A percentile compares a stretch with the other conserved stretches of the same genome.
Evolutionary conservation across 23 tunicate species (phyloP).

Genomic region (Corella eumyota): DNA sequence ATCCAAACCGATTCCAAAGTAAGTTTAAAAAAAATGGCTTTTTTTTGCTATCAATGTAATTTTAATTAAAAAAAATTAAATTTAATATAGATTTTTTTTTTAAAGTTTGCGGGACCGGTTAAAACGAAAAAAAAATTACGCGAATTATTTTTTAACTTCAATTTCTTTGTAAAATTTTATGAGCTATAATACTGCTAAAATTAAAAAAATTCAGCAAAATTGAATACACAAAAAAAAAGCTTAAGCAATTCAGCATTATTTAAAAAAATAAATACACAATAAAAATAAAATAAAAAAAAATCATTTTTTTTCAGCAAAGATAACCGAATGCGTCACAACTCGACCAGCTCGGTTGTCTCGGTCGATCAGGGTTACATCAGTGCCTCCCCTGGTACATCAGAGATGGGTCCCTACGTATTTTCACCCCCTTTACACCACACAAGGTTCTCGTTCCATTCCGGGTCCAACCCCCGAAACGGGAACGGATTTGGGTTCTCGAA

Average conservation of each 20-base stretch:
- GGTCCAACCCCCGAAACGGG: too few relatives aligned
- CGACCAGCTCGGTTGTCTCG: constrained; percentile 55
- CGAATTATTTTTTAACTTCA: too few relatives aligned
- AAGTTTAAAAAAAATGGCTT: background rate
- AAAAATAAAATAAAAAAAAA: too few relatives aligned
- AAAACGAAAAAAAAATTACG: too few relatives aligned
- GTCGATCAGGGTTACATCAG: constrained; percentile 90
- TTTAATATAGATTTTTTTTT: too few relatives aligned
- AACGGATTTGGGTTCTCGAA: constrained; percentile 4
- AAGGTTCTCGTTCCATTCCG: background rate
- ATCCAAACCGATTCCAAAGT: constrained; percentile 82
- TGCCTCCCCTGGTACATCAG: constrained; percentile 60
- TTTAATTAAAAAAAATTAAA: too few relatives aligned
- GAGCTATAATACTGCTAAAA: background rate
- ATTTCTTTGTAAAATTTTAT: too few relatives aligned
- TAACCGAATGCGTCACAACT: constrained; percentile 73
- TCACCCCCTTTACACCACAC: constrained; percentile 45
- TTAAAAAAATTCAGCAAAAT: background rate
- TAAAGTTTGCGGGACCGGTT: too few relatives aligned
- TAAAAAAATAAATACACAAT: too few relatives aligned
- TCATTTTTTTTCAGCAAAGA: constrained; percentile 49
- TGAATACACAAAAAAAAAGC: background rate
- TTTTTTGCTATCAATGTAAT: background rate
- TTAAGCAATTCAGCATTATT: too few relatives aligned
- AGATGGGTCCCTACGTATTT: constrained; percentile 38